Evolutionary conservation across 2,113 vertebrate genomes (phyloP), one percentile per base, ranked within the genome.

Genomic region (Phoenicopterus ruber): DNA sequence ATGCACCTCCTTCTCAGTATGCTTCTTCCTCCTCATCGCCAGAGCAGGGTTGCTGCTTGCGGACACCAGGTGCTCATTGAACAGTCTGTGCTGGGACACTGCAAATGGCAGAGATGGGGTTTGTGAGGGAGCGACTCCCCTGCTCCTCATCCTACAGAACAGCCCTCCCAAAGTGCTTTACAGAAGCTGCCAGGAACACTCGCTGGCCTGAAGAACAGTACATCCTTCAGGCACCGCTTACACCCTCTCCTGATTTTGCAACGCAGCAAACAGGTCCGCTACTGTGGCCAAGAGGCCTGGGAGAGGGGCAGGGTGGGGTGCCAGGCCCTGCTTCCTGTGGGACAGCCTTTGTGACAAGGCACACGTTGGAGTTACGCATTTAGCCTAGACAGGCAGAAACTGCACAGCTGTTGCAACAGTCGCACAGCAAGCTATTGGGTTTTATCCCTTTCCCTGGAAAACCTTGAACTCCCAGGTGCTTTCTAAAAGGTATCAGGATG

Each of bases 11-110:
- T 99, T 99, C 97, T 99, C 99, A 0, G 99, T 98, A 97, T 99
- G 99, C 94, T 99, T 99, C 97, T 99, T 99, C 91, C 99, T 98
- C 44, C 99, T 98, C 98, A 99, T 98, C 2, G 99, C 99, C 95
- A 99, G 97, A 2, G 99, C 99, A 0, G 99, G 99, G 96, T 99
- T 99, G 81, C 99, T 99, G 88, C 99, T 99, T 24, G 99, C 99
- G 3, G 99, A 99, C 93, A 99, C 99, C 95, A 99, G 97, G 94
- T 99, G 99, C 97, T 99, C 99, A 7, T 99, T 99, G 97, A 99
- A 99, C 28, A 99, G 97, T 74, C 99, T 99, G 97, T 99, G 99
- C 96, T 99, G 99, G 40, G 99, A 99, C 92, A 99, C 99, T 99
- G 94, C 77, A 76, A 95, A 86, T 0, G 9, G 83, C 61, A 97